Base-by-base conservation (phyloP, 2,113 vertebrate species). In the Hyla sarda region DNA sequence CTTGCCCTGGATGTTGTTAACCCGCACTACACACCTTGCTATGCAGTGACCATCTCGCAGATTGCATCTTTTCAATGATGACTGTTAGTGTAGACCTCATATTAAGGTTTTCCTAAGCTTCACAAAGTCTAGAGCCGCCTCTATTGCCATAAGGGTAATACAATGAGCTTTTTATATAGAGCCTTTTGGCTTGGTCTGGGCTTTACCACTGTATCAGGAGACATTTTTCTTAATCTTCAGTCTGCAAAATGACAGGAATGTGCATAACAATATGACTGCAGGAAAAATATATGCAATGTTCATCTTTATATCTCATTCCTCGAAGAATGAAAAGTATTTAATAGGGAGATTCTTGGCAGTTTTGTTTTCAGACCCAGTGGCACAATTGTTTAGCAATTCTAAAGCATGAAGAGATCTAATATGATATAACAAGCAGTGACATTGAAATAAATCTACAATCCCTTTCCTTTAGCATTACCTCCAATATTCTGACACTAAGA, bases 141-240 rank as follows among this genome's bases (percentile, higher is more conserved):
- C n/a, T n/a, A 28, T 45, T 30, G 74, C 83, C 73, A 62, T 83
- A 77, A 77, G 73, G 73, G 78, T 23, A 56, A 67, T 79, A 67
- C 84, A 79, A 79, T 85, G 84, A 85, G 79, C 84, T 85, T 79
- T 85, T 78, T 47, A 56, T 79, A 50, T 50, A 56, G 12, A 50
- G 84, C 47, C 12, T 25, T 37, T 69, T 52, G 47, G 47, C 21
- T 32, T 28, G 47, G 47, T 65, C 54, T 65, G 73, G 72, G 37
- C 54, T 78, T 47, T 32, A 58, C 41, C 19, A 14, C 56, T 48
- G 45, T 76, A 77, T 67, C 73, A 77, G 50, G 60, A 85, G 84
- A 79, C 30, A 58, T 28, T 48, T 71, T 56, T 85, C 54, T 52
- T 48, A 52, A 45, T 77, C 54, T 52, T 37, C 9, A 1, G 16